A percentile compares a stretch with the other conserved stretches of the same genome.
phyloP scores from a whole-genome alignment of 2,888 invertebrate genomes.

The Andrena haemorrhoa region DNA sequence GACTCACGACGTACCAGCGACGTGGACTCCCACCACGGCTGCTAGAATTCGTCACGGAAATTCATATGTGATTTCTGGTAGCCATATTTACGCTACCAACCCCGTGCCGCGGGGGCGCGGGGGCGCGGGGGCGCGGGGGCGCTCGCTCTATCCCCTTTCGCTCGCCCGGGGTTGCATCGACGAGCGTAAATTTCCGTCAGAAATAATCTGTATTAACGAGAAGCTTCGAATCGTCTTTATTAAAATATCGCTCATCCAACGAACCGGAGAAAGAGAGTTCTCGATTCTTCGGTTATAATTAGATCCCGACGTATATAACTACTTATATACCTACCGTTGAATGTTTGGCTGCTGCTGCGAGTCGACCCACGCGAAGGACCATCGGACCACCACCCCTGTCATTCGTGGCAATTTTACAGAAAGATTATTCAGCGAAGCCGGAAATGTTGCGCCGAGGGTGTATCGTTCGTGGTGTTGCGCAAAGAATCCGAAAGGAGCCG shows the following conservation, averaged over 20 bases:
- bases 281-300: constrained; percentile 30
- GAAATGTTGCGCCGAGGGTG: background rate
- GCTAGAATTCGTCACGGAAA: constrained; percentile 74
- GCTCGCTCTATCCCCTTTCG: background rate
- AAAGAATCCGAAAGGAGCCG: background rate
- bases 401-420: background rate
- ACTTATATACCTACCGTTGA: background rate
- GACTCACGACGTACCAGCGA: constrained; percentile 78
- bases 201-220: background rate
- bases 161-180: background rate
- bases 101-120: too few species aligned
- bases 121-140: too few species aligned
- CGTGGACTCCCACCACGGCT: constrained; percentile 77
- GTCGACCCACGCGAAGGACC: constrained; percentile 11
- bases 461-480: too few species aligned
- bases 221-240: constrained; percentile 8
- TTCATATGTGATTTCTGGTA: constrained; percentile 69
- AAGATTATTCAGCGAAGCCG: background rate
- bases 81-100: constrained; percentile 15
- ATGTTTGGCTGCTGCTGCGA: constrained; percentile 17
- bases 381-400: background rate
- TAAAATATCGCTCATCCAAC: background rate
- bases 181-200: background rate
- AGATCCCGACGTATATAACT: constrained; percentile 7
- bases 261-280: constrained; percentile 19